Evolutionary conservation across 2,113 vertebrate species (phyloP).

Genomic region (Bos taurus): DNA sequence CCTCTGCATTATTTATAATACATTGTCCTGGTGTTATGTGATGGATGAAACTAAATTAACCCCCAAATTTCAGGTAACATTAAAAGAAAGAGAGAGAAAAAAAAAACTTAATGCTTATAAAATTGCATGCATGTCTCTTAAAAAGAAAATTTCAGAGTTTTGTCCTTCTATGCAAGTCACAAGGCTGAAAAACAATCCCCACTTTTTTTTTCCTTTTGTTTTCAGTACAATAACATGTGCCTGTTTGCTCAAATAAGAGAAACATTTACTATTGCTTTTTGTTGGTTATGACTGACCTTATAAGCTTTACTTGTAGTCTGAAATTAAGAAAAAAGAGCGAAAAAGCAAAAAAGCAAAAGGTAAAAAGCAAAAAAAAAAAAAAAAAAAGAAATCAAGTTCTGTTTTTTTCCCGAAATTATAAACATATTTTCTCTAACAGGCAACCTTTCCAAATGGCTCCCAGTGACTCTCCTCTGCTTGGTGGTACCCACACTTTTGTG

Average conservation of each 20-base stretch:
- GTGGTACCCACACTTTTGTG: accelerated
- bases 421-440: not conserved
- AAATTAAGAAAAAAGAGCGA: not conserved
- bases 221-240: not conserved
- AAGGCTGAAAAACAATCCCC: not conserved
- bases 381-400: not conserved
- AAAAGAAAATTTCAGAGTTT: not conserved
- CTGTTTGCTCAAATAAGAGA: not conserved
- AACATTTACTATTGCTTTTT: not conserved
- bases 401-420: not conserved
- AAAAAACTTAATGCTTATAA: not conserved
- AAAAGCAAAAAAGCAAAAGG: not conserved
- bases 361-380: too few relatives aligned
- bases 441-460: not conserved
- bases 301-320: not conserved
- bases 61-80: not conserved
- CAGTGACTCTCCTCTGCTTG: not conserved
- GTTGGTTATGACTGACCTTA: not conserved
- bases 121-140: not conserved
- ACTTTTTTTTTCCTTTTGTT: not conserved
- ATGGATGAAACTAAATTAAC: not conserved
- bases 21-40: not conserved
- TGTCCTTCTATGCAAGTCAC: not conserved
- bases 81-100: not conserved
- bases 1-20: not conserved